phyloP scores from a whole-genome alignment of 2,888 invertebrate species.

The Cecidostiba fungosa region DNA sequence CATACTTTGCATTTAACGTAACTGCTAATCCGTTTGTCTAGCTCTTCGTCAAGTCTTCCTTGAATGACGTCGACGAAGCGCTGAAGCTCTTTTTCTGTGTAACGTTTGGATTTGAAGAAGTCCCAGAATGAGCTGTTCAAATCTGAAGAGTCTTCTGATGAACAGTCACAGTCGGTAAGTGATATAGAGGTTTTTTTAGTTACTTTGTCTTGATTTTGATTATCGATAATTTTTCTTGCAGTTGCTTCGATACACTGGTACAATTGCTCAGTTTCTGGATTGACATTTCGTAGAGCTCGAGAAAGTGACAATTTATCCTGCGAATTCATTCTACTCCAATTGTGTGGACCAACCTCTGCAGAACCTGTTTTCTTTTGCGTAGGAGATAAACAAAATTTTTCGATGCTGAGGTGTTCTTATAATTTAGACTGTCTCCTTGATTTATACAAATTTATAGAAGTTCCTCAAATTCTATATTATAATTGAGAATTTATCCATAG shows the following conservation, averaged over 20 bases:
- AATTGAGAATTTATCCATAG: not conserved
- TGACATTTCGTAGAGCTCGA: slow-evolving; percentile 32
- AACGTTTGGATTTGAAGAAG: not conserved
- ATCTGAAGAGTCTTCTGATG: not conserved
- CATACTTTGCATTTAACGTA: not conserved
- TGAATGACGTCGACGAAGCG: slow-evolving; percentile 31
- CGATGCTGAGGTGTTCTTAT: not conserved
- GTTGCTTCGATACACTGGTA: slow-evolving; percentile 11
- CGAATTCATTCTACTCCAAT: not conserved
- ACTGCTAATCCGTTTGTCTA: not conserved
- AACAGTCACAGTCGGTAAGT: slow-evolving; percentile 27
- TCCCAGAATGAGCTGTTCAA: slow-evolving; percentile 12
- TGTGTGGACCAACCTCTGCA: slow-evolving; percentile 17
- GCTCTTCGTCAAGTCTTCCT: not conserved
- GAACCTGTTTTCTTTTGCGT: not conserved
- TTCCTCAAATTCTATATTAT: not conserved
- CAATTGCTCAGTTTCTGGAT: slow-evolving; percentile 1
- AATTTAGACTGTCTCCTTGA: slow-evolving; percentile 7
- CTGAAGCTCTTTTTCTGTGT: slow-evolving; percentile 21
- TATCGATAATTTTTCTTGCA: not conserved
- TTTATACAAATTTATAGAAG: not conserved
- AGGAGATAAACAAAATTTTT: not conserved
- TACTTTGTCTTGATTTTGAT: not conserved
- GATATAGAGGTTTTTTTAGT: not conserved
- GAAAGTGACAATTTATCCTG: not conserved